Percentiles rank a stretch among this genome's conserved stretches.
phyloP scores from a whole-genome alignment of 2,888 invertebrate genomes.

The Mythimna impura region DNA sequence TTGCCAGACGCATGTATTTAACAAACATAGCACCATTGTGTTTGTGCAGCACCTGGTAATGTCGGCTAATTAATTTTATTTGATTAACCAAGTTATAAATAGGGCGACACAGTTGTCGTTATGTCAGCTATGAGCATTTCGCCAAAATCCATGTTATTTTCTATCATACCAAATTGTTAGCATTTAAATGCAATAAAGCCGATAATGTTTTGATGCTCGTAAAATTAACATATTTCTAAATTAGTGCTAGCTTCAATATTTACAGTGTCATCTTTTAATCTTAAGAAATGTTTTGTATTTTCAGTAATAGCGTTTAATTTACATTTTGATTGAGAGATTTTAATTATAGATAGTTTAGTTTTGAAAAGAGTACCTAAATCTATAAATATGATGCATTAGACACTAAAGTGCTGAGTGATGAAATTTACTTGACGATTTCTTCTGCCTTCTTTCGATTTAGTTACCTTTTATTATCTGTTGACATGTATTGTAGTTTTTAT shows the following conservation, averaged over 20 bases:
- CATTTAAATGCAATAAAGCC: slow-evolving; percentile 1
- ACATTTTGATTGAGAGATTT: slow-evolving; percentile 59
- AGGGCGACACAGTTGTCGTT: not conserved
- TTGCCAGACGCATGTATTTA: not conserved
- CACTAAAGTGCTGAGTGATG: no score
- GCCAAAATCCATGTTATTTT: not conserved
- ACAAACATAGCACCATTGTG: slow-evolving; percentile 32
- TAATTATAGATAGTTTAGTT: slow-evolving; percentile 64
- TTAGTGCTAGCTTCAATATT: slow-evolving; percentile 45
- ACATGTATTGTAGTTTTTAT: no score
- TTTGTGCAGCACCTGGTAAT: slow-evolving; percentile 31
- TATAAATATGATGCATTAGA: not conserved
- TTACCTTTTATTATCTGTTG: no score
- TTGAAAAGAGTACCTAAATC: slow-evolving; percentile 47
- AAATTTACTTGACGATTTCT: no score
- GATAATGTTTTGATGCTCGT: not conserved
- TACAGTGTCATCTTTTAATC: slow-evolving; percentile 47
- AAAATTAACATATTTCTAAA: slow-evolving; percentile 36
- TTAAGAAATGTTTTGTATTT: slow-evolving; percentile 43
- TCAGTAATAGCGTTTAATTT: slow-evolving; percentile 54
- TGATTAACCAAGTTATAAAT: slow-evolving; percentile 22
- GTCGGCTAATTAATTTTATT: slow-evolving; percentile 39
- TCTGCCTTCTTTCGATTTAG: no score
- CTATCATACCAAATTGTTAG: no score
- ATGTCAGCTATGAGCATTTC: not conserved